Evolutionary conservation across 2,888 invertebrate genomes (phyloP), one percentile per base, ranked within the genome.

Genomic region (Andrena bucephala): DNA sequence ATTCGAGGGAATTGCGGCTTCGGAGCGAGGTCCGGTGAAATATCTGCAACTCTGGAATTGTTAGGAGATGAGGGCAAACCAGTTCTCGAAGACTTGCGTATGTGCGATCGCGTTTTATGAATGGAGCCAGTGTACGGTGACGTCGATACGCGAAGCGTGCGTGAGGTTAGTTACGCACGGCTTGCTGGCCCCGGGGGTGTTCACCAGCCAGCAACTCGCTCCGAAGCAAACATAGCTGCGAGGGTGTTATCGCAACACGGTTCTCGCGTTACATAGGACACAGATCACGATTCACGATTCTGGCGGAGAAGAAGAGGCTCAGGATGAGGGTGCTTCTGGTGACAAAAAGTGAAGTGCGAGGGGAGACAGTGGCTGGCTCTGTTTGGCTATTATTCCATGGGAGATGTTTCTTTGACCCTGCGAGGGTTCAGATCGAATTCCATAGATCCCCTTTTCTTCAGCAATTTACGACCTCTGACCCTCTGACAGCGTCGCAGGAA

Each of bases 141-240:
- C 90, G 91, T 90, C 89, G 89, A 90, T 91, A 91, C 91, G 91
- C 89, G 91, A 91, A 91, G 91, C 91, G 91, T 92, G 91, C 91
- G 91, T 90, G 91, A 93, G 93, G 91, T 93, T 93, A 93, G 93
- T 93, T 93, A 93, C 92, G 93, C 93, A 91, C 90, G 91, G 92
- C 90, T 92, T 92, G 90, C 86, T 87, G 87, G 90, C 91, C 91
- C 90, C 90, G 87, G 90, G 91, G 92, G 87, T 90, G 84, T 83
- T 85, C 89, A 68, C 72, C 73, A 72, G 8, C 84, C 79, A 82
- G 84, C 79, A 85, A 83, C 80, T 84, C 80, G 80, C 65, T 78
- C 81, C 82, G 74, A 60, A 82, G 66, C 80, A 78, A 73, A 83
- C 72, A 71, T 66, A 69, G 76, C 71, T 74, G 65, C 75, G 80